Percentiles rank a stretch among this genome's conserved stretches.
These are phyloP conservation scores for Melikaiella ostensackeni DNA, from an alignment of 2,888 invertebrate genomes.

Conservation along the genomic window DNA sequence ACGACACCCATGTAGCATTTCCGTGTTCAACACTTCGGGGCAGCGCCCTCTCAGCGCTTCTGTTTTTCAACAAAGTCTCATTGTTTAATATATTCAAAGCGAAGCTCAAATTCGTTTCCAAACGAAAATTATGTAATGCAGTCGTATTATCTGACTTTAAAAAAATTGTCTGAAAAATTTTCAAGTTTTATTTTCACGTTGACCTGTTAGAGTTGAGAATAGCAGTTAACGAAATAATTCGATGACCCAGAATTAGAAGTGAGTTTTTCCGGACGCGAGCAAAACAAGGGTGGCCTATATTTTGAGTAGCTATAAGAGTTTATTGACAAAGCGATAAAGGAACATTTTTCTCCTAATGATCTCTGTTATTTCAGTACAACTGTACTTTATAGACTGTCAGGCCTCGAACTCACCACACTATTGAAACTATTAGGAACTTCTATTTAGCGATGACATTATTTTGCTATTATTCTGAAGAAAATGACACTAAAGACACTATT, in stretches of 20 bases:
- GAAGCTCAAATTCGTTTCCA: background rate
- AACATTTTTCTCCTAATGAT: background rate
- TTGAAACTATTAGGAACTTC: too few species aligned
- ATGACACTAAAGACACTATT: too few species aligned
- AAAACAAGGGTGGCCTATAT: background rate
- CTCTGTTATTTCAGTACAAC: background rate
- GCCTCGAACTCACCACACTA: too few species aligned
- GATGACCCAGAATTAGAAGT: background rate
- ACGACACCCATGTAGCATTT: constrained; percentile 25
- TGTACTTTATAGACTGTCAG: too few species aligned
- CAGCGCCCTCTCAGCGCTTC: constrained; percentile 20
- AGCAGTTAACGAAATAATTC: background rate
- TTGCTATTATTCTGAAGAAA: too few species aligned
- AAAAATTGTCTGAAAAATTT: background rate
- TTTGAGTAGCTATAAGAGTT: background rate
- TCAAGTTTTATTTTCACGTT: background rate
- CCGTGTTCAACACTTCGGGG: constrained; percentile 23
- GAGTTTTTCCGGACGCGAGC: background rate
- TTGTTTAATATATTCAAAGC: background rate
- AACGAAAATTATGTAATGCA: background rate
- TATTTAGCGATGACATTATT: too few species aligned
- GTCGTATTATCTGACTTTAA: background rate
- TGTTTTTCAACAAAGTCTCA: background rate
- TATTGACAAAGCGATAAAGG: background rate
- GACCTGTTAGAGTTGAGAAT: background rate